Evolutionary conservation across 2,113 vertebrate species (phyloP), one percentile per base, ranked within the genome.

Genomic region (Illadopsis cleaveri): DNA sequence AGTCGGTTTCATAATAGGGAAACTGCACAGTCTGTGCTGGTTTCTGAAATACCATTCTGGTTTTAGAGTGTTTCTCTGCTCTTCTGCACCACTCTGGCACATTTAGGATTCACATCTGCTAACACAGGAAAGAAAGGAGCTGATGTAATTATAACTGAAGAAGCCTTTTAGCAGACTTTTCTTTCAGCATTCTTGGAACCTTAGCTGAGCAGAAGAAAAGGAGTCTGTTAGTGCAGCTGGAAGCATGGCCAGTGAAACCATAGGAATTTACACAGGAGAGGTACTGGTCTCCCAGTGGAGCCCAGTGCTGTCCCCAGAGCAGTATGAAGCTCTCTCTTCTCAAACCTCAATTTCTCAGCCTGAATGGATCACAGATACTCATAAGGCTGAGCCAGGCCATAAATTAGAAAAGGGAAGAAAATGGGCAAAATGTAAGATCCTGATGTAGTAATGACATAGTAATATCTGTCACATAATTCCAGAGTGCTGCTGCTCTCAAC

Each of bases 31-130:
- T 44, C 57, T 78, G 51, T 70, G 62, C 45, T 65, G 16, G 25
- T 83, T 90, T 90, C 85, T 92, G 86, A 90, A 92, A 58, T 66
- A 69, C 2, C 1, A 0, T 79, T 76, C 61, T 80, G 76, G 42
- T 83, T 92, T 93, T 77, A 25, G 78, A 92, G 86, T 30, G 71
- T 90, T 90, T 70, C 86, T 92, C 92, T 94, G 58, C 71, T 92
- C 64, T 78, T 92, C 68, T 93, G 44, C 33, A 35, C 72, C 51
- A 23, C 56, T 47, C 56, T 92, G 80, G 80, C 89, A 75, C 72
- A 89, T 86, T 94, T 35, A 92, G 90, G 76, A 86, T 94, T 92
- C 91, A 45, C 87, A 90, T 93, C 87, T 96, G 90, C 94, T 93
- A 70, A 66, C 79, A 81, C 76, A 83, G 71, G 82, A 70, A 77